Evolutionary conservation across 2,797 vertebrate species (phyloP).

Genomic region (Semaprochilodus insignis): DNA sequence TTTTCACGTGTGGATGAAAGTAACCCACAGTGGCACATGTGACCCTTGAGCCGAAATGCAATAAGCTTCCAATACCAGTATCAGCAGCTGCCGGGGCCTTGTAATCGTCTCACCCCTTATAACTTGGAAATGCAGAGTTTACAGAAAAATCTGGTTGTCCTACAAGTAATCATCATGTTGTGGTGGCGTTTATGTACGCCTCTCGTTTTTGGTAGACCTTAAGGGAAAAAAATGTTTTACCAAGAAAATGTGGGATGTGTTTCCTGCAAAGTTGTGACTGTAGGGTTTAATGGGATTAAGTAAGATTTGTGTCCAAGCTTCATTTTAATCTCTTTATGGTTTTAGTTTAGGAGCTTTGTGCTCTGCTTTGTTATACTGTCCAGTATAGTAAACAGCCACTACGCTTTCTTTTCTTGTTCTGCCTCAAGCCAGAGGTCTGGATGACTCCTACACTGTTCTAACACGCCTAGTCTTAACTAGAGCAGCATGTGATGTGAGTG

Average conservation of each 20-base stretch:
- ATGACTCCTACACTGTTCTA: background rate
- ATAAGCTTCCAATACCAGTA: too few species aligned
- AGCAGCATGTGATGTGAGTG: background rate
- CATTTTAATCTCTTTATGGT: conserved; percentile 31
- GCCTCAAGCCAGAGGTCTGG: background rate
- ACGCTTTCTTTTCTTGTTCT: background rate
- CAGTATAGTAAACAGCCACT: background rate
- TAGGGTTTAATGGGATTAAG: conserved; percentile 7
- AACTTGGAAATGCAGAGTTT: too few species aligned
- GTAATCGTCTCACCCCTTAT: too few species aligned
- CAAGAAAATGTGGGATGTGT: background rate
- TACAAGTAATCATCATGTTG: too few species aligned
- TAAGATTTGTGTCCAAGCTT: conserved; percentile 1
- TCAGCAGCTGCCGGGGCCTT: too few species aligned
- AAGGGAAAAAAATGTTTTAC: background rate
- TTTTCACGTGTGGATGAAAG: too few species aligned
- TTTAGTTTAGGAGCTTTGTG: background rate
- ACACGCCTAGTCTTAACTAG: background rate
- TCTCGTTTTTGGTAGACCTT: too few species aligned
- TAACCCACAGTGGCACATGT: too few species aligned
- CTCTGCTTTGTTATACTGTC: background rate
- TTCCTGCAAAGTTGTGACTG: background rate
- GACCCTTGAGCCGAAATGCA: too few species aligned
- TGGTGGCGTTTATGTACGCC: too few species aligned
- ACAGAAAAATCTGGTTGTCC: too few species aligned